Evolutionary conservation across 2,797 vertebrate species (phyloP).

Genomic region (Gila robusta): DNA sequence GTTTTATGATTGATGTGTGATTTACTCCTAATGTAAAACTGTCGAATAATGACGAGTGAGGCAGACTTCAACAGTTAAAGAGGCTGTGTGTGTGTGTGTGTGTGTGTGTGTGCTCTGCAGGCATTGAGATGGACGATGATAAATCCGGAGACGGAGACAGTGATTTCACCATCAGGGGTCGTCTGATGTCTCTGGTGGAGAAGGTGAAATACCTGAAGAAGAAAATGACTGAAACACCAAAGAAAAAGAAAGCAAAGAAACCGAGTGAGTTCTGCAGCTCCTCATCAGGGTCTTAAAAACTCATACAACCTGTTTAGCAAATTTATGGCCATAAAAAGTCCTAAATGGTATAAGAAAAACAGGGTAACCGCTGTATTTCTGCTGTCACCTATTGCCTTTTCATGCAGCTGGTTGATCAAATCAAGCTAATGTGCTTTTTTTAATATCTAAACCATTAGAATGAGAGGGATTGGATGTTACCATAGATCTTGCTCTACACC

Average conservation of each 20-base stretch:
- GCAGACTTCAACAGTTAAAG: no score
- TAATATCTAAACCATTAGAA: no score
- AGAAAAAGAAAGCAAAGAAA: slow-evolving; percentile 84
- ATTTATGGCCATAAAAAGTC: no score
- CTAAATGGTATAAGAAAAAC: no score
- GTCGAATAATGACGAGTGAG: neutral
- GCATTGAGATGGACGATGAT: slow-evolving; percentile 92
- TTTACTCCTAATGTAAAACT: neutral
- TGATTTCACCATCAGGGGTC: slow-evolving; percentile 90
- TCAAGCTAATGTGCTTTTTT: no score
- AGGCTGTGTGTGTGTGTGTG: neutral
- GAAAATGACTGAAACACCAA: slow-evolving; percentile 84
- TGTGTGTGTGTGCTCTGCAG: slow-evolving; percentile 65
- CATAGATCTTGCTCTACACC: no score
- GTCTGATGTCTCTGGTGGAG: slow-evolving; percentile 90
- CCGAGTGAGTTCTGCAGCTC: slow-evolving; percentile 82
- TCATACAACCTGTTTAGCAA: no score
- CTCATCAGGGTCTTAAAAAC: neutral
- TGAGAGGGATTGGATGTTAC: no score
- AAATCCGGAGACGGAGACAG: slow-evolving; percentile 81
- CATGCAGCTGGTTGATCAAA: neutral
- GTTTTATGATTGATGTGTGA: neutral
- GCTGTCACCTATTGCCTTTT: neutral
- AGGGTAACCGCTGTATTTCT: neutral
- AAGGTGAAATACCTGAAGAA: slow-evolving; percentile 92